A percentile compares a stretch with the other conserved stretches of the same genome.
Conservation (phyloP, 2,797 vertebrate species). For the Dromococcyx pavoninus region DNA sequence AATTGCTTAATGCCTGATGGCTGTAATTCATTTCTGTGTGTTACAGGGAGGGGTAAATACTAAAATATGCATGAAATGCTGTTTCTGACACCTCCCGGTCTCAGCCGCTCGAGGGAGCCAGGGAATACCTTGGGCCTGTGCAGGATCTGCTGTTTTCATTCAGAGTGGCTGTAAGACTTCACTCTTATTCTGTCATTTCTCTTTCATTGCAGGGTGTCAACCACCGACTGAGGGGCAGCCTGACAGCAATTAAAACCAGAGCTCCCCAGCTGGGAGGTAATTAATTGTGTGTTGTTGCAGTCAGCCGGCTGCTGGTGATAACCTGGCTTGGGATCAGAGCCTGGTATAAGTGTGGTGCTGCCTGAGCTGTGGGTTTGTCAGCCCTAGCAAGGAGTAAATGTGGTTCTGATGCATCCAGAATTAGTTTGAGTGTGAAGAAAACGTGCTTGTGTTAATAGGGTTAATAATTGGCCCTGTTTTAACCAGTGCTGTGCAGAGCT, state of each 20-base stretch:
- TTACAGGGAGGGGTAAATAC: neutral
- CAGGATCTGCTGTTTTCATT: neutral
- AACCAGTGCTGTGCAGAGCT: neutral
- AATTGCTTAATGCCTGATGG: neutral
- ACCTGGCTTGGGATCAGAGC: neutral
- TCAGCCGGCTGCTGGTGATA: neutral
- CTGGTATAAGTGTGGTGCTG: neutral
- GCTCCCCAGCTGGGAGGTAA: constrained; percentile 95
- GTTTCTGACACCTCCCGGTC: neutral
- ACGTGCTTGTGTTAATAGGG: neutral
- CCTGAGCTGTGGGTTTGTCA: neutral
- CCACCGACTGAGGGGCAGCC: constrained; percentile 90
- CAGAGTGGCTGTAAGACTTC: neutral
- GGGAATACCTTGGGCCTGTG: neutral
- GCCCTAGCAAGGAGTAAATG: neutral
- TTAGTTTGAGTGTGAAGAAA: neutral
- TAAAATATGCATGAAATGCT: neutral
- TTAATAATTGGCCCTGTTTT: neutral
- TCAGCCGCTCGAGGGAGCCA: neutral
- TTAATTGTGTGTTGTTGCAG: neutral
- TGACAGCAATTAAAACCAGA: constrained; percentile 91
- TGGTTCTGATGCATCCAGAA: neutral
- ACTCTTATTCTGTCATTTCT: neutral
- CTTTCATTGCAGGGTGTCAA: constrained; percentile 84
- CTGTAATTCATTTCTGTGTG: neutral